Conservation (phyloP, 2,888 invertebrate species). For the Drosophila borborema region DNA sequence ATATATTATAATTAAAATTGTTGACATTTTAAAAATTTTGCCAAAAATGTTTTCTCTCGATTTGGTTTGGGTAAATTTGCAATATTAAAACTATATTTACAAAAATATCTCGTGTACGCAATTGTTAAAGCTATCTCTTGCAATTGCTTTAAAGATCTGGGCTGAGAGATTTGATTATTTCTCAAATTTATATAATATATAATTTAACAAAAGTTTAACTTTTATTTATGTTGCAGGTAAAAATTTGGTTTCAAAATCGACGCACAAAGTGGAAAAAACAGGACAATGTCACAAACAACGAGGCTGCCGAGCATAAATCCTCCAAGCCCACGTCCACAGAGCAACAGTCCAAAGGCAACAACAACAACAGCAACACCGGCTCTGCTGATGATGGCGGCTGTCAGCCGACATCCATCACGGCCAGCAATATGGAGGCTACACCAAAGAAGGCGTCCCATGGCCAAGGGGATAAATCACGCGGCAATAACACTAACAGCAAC, state of each 20-base stretch:
- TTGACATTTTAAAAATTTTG: too few relatives aligned
- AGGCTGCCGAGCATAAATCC: conserved; percentile 88
- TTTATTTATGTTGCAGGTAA: conserved; percentile 73
- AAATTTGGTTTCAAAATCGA: conserved; percentile 85
- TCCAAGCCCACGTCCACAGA: conserved; percentile 47
- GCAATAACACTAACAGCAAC: conserved; percentile 48
- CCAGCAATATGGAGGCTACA: conserved; percentile 28
- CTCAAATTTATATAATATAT: too few relatives aligned
- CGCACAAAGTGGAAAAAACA: conserved; percentile 92
- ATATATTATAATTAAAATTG: too few relatives aligned
- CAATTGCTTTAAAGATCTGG: too few relatives aligned
- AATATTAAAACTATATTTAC: too few relatives aligned
- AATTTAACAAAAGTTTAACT: not conserved
- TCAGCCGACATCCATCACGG: conserved; percentile 28
- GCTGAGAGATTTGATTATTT: too few relatives aligned
- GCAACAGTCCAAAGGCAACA: conserved; percentile 19
- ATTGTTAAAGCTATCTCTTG: too few relatives aligned
- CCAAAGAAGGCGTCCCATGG: conserved; percentile 58
- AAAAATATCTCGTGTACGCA: too few relatives aligned
- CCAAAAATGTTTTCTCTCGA: too few relatives aligned
- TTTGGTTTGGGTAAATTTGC: too few relatives aligned
- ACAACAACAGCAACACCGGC: conserved; percentile 36
- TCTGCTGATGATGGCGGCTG: conserved; percentile 33
- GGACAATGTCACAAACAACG: conserved; percentile 95
- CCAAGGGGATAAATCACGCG: conserved; percentile 48